These are phyloP conservation scores for Tenualosa thibaudeaui DNA, from an alignment of 2,797 vertebrate genomes.

Conservation along the genomic window DNA sequence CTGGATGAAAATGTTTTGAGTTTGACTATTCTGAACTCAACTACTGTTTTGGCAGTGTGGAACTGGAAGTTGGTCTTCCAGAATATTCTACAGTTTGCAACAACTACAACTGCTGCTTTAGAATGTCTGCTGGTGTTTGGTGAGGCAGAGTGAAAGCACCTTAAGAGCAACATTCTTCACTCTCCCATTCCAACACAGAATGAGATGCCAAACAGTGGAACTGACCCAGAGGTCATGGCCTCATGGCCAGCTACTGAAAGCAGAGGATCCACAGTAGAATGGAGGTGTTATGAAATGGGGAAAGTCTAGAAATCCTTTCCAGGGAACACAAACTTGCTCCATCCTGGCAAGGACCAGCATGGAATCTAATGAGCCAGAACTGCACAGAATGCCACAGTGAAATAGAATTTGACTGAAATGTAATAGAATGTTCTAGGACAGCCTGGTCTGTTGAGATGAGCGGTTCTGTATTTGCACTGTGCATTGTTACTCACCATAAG, in stretches of 20 bases:
- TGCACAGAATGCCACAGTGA: not conserved
- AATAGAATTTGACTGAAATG: not conserved
- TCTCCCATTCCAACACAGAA: no score
- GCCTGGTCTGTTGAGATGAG: not conserved
- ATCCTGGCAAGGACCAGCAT: not conserved
- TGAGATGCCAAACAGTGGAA: no score
- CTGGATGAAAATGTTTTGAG: no score
- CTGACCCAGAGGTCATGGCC: not conserved
- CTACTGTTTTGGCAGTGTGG: no score
- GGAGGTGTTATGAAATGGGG: not conserved
- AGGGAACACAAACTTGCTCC: not conserved
- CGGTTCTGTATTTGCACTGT: not conserved
- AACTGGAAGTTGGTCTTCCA: no score
- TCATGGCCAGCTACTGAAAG: not conserved
- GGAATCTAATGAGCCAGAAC: not conserved
- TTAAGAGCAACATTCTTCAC: no score
- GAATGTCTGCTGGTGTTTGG: no score
- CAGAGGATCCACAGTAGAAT: not conserved
- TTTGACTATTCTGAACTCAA: no score
- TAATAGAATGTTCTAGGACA: not conserved
- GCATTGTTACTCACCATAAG: slow-evolving; percentile 75
- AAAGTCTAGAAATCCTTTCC: not conserved
- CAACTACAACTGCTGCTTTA: no score
- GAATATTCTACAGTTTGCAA: no score
- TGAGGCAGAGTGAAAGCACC: no score